Conservation (phyloP, 2,888 invertebrate species). For the Hirudinaria manillensis region DNA sequence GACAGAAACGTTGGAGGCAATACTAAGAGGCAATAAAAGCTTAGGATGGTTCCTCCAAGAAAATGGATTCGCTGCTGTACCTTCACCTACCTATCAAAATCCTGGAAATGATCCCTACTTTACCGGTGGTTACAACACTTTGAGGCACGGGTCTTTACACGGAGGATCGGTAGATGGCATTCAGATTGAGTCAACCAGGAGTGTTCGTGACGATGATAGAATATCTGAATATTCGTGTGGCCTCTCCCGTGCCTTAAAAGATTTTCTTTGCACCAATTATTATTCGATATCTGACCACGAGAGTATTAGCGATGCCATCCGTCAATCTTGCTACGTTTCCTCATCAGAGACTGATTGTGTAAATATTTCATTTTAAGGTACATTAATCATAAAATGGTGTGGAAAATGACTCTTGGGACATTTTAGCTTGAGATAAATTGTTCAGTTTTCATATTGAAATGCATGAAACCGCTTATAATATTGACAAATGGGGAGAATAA, state of each 20-base stretch:
- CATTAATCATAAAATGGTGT: too few species aligned
- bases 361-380: too few species aligned
- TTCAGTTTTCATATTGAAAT: too few species aligned
- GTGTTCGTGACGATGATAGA: conserved; percentile 13
- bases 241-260: not conserved
- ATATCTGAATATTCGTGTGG: not conserved
- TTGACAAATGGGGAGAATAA: too few species aligned
- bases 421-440: too few species aligned
- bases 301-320: too few species aligned
- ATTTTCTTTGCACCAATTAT: not conserved
- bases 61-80: conserved; percentile 39
- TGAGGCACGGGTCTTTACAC: conserved; percentile 36
- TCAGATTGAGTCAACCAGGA: conserved; percentile 33
- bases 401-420: too few species aligned
- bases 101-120: conserved; percentile 36
- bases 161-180: conserved; percentile 38
- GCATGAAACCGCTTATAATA: too few species aligned
- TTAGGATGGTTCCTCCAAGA: conserved; percentile 36
- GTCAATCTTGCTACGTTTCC: too few species aligned
- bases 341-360: too few species aligned
- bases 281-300: not conserved
- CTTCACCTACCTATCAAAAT: conserved; percentile 36
- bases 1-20: not conserved
- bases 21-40: conserved; percentile 37
- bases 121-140: conserved; percentile 39